These are phyloP conservation scores for Lipotes vexillifer DNA, from an alignment of 2,113 vertebrate species.

Conservation along the genomic window DNA sequence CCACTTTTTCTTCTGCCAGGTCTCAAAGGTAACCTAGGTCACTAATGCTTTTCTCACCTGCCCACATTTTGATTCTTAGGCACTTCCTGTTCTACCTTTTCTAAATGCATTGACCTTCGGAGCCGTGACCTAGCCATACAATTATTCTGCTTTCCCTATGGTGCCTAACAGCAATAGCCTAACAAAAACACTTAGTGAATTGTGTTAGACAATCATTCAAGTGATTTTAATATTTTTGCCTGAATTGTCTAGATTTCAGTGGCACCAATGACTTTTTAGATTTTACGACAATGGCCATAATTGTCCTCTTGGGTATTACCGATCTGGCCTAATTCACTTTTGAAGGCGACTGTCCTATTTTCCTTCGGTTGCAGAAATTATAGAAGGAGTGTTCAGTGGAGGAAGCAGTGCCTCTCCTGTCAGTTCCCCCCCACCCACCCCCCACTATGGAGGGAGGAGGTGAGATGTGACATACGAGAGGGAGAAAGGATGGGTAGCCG, in stretches of 20 bases:
- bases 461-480: background rate
- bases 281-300: background rate
- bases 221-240: background rate
- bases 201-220: background rate
- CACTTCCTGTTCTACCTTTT: background rate
- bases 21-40: background rate
- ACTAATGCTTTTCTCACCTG: background rate
- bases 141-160: background rate
- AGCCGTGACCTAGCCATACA: background rate
- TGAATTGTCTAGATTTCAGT: background rate
- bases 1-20: background rate
- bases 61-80: background rate
- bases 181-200: background rate
- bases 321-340: background rate
- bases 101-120: background rate
- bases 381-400: background rate
- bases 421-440: background rate
- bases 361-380: background rate
- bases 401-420: background rate
- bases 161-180: background rate
- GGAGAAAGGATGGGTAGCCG: background rate
- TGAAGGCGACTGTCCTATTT: background rate
- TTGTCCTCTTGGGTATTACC: background rate
- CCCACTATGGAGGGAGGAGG: no score
- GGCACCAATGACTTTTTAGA: background rate